phyloP scores from a whole-genome alignment of 2,797 vertebrate species.

The Meriones psammophilus region DNA sequence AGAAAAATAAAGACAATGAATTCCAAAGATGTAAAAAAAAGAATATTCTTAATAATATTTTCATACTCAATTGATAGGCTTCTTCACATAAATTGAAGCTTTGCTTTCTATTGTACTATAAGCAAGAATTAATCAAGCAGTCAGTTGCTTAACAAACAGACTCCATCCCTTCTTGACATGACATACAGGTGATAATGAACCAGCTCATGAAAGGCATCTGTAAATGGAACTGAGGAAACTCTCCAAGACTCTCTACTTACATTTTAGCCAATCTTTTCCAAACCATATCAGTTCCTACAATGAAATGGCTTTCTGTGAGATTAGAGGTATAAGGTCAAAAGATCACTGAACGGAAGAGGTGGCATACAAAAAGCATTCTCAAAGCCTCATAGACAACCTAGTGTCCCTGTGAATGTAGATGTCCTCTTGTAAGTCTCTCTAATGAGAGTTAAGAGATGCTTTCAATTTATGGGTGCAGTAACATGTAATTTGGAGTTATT shows the following conservation, averaged over 20 bases:
- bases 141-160: conserved; percentile 37
- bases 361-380: background rate
- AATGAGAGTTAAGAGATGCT: background rate
- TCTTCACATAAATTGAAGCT: conserved; percentile 3
- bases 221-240: background rate
- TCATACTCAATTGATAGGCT: conserved; percentile 7
- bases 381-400: background rate
- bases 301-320: background rate
- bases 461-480: background rate
- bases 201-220: background rate
- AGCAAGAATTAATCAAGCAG: background rate
- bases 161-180: background rate
- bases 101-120: background rate
- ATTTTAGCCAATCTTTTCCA: background rate
- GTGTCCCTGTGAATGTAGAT: background rate
- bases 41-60: background rate
- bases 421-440: background rate
- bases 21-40: too few species aligned
- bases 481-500: background rate
- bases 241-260: background rate
- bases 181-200: background rate
- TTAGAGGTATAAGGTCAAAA: background rate
- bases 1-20: too few species aligned
- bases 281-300: background rate
- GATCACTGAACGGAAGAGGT: background rate